Percentiles rank a stretch among this genome's conserved stretches.
Evolutionary conservation across 2,113 vertebrate genomes (phyloP).

Genomic region (Ceratotherium simum): DNA sequence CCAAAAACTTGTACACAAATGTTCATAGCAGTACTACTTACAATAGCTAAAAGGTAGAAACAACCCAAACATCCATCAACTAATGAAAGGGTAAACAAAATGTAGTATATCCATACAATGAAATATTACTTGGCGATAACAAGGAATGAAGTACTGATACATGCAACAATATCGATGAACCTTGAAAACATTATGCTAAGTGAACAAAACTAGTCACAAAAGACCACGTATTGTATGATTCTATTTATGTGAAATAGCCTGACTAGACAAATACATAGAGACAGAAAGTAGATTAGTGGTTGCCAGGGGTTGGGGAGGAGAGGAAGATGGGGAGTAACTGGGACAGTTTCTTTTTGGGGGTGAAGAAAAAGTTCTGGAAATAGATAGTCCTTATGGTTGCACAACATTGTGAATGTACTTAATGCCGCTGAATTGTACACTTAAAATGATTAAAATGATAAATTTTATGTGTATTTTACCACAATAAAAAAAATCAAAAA

Average conservation of each 20-base stretch:
- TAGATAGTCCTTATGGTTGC: not conserved
- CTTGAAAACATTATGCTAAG: not conserved
- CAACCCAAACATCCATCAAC: not conserved
- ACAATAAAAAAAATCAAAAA: constrained; percentile 6
- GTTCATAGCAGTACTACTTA: not conserved
- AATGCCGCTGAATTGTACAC: not conserved
- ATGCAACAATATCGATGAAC: not conserved
- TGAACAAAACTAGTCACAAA: not conserved
- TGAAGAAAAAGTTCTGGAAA: not conserved
- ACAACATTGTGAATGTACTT: not conserved
- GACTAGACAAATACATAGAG: not conserved
- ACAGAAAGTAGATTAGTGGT: not conserved
- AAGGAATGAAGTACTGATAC: not conserved
- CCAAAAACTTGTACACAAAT: not conserved
- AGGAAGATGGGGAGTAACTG: not conserved
- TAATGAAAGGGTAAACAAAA: not conserved
- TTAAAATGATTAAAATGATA: constrained; percentile 4
- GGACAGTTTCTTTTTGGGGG: not conserved
- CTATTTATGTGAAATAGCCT: not conserved
- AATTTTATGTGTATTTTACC: not conserved
- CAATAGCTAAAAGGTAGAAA: not conserved
- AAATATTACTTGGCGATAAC: not conserved
- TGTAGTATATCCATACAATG: not conserved
- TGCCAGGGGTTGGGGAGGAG: not conserved
- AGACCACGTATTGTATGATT: not conserved